Conservation (phyloP, 2,113 vertebrate species). For the Pseudopodoces humilis region DNA sequence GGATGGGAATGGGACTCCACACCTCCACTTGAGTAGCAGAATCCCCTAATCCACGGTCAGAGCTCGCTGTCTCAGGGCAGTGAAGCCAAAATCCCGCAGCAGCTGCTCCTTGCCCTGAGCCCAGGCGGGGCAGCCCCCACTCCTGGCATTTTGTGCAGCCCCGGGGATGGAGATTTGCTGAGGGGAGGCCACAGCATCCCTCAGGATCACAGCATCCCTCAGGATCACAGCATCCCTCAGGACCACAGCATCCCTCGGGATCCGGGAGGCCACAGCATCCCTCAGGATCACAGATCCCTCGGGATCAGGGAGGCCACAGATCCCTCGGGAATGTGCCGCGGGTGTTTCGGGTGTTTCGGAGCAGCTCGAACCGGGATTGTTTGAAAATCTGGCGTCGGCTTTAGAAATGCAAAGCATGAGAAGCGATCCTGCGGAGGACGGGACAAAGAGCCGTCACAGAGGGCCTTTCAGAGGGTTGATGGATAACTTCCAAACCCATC, state of each 20-base stretch:
- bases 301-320: too few relatives aligned
- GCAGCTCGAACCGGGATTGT: background rate
- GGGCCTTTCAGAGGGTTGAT: background rate
- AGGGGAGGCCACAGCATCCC: background rate
- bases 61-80: accelerated
- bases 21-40: background rate
- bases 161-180: background rate
- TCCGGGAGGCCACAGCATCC: too few relatives aligned
- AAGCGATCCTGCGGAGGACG: slow-evolving; percentile 9
- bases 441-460: slow-evolving; percentile 30
- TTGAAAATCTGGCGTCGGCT: background rate
- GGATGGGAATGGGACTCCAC: too few relatives aligned
- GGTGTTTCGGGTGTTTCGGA: background rate
- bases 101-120: background rate
- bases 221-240: too few relatives aligned
- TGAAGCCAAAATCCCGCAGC: background rate
- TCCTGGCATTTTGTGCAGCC: background rate
- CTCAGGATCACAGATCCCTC: too few relatives aligned
- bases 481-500: slow-evolving; percentile 29
- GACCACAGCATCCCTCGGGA: too few relatives aligned
- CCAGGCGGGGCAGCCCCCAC: background rate
- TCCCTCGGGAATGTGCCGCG: background rate
- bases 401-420: slow-evolving; percentile 26
- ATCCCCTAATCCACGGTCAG: background rate
- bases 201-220: background rate